Percentiles rank a stretch among this genome's conserved stretches.
phyloP scores from a whole-genome alignment of 2,888 invertebrate species.

The Ganaspis brasiliensis region DNA sequence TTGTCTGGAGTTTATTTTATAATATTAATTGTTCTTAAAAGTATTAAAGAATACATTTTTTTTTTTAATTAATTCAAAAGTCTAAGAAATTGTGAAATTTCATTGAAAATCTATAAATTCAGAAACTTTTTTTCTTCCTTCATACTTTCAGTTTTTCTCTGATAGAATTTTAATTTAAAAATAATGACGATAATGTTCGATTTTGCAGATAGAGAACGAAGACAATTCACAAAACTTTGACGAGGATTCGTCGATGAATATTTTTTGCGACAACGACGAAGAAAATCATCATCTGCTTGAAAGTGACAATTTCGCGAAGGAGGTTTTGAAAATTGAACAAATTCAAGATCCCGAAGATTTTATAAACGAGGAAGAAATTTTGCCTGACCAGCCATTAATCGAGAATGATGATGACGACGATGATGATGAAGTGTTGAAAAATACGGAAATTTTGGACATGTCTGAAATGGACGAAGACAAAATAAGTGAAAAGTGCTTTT shows the following conservation, averaged over 20 bases:
- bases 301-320: constrained; percentile 40
- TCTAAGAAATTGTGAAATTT: too few relatives aligned
- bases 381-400: background rate
- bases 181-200: too few relatives aligned
- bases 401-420: background rate
- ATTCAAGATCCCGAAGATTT: constrained; percentile 48
- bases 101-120: too few relatives aligned
- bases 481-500: background rate
- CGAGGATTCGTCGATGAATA: background rate
- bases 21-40: too few relatives aligned
- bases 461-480: background rate
- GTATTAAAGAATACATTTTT: too few relatives aligned
- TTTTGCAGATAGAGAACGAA: constrained; percentile 6
- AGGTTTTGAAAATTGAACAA: constrained; percentile 44
- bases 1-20: too few relatives aligned
- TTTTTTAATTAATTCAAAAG: too few relatives aligned
- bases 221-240: background rate
- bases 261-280: constrained; percentile 20
- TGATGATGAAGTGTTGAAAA: background rate
- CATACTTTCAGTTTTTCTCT: too few relatives aligned
- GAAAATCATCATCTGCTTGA: constrained; percentile 2
- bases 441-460: background rate
- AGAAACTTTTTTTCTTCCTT: too few relatives aligned
- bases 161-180: too few relatives aligned
- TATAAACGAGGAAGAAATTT: constrained; percentile 31